Evolutionary conservation across 2,797 vertebrate genomes (phyloP).

Genomic region (Sebastes hubbsi): DNA sequence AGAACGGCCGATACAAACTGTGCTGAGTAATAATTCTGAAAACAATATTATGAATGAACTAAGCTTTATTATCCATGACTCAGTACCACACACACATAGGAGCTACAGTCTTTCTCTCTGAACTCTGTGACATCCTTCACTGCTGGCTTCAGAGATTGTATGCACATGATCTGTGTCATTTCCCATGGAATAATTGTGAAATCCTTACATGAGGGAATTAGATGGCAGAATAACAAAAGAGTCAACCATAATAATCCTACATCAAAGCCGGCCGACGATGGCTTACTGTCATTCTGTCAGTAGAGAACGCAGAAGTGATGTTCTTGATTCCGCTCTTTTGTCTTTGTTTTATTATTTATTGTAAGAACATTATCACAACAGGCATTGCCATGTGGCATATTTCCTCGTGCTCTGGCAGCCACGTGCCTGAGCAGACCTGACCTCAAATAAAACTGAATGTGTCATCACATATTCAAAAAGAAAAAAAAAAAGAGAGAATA

Average conservation of each 20-base stretch:
- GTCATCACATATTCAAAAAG: conserved; percentile 59
- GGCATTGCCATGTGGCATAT: conserved; percentile 28
- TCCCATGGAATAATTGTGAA: conserved; percentile 9
- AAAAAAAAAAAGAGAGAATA: conserved; percentile 16
- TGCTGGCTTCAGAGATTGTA: neutral
- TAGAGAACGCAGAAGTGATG: neutral
- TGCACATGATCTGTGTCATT: neutral
- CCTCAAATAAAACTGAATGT: conserved; percentile 58
- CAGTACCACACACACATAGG: neutral
- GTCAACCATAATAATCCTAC: neutral
- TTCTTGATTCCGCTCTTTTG: neutral
- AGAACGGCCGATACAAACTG: neutral
- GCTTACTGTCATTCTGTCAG: neutral
- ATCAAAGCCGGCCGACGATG: neutral
- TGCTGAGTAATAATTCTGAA: conserved; percentile 38
- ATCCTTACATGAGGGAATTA: conserved; percentile 12
- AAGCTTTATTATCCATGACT: conserved; percentile 27
- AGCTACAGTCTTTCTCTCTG: neutral
- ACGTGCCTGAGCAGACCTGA: conserved; percentile 62
- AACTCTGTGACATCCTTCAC: conserved; percentile 8
- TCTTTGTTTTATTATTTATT: neutral
- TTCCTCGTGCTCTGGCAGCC: conserved; percentile 46
- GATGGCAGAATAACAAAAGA: conserved; percentile 14
- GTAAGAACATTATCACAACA: neutral
- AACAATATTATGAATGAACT: conserved; percentile 21